Base-by-base conservation (phyloP, 2,797 vertebrate genomes). In the Rhynchonycteris naso region DNA sequence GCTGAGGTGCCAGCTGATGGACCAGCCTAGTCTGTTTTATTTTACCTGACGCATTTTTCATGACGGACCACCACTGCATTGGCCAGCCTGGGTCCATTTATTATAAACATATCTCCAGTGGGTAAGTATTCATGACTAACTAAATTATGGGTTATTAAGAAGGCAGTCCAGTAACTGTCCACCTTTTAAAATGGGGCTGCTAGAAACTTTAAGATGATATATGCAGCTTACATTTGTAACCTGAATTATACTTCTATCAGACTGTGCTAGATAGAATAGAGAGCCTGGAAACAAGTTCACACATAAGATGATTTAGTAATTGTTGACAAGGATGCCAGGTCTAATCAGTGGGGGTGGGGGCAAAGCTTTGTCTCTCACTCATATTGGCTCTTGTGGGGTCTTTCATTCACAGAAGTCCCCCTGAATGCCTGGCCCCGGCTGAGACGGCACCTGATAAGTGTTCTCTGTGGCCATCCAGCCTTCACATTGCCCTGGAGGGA, bases 91-190 rank as follows among this genome's bases (percentile, higher is more conserved):
- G 97, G 93, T 7, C 16, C 82, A 2, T 19, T 63, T 10, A 95
- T 97, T 84, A 98, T 97, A 58, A 98, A 52, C 12, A 75, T 4
- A 19, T 11, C 72, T 24, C 47, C 97, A 50, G 96, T 97, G 58
- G 97, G 98, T 52, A 97, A 97, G 8, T 43, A 28, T 12, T n/a
- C 7, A 4, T 4, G 50, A 50, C 3, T 4, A 50, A 59, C 59
- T 69, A 13, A 16, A 35, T 50, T 13, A 13, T 4, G 24, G 10
- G 30, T 38, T 35, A 28, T 9, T 21, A 66, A 52, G 18, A 18
- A 0, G 19, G 52, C 14, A 38, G 33, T 19, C 18, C 59, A 18
- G n/a, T 7, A 9, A 43, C 21, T 43, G 15, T 76, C 54, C 4
- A 13, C n/a, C 54, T 68, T 59, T 33, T 33, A 68, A 61, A 61